Conservation (phyloP, 2,888 invertebrate genomes). For the Nemotelus nigrinus region DNA sequence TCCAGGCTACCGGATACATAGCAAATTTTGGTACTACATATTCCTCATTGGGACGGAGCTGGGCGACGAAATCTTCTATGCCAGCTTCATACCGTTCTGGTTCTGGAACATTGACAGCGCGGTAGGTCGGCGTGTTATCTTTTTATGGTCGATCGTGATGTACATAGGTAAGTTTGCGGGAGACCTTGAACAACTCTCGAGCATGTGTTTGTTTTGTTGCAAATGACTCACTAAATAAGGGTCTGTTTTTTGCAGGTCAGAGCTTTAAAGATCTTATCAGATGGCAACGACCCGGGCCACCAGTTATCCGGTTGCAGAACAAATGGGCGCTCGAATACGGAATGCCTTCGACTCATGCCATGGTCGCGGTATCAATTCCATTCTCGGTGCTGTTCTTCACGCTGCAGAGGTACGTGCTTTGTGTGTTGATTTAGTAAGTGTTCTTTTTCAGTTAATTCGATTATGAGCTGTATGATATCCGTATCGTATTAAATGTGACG, state of each 20-base stretch:
- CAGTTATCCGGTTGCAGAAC: conserved; percentile 82
- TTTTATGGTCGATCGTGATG: conserved; percentile 86
- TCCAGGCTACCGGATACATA: conserved; percentile 67
- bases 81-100: conserved; percentile 91
- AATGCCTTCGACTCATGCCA: conserved; percentile 95
- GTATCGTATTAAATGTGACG: too few species aligned
- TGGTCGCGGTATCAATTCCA: conserved; percentile 89
- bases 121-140: conserved; percentile 82
- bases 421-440: not conserved
- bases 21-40: conserved; percentile 84
- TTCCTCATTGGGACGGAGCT: conserved; percentile 86
- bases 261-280: conserved; percentile 86
- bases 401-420: conserved; percentile 66
- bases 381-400: conserved; percentile 85
- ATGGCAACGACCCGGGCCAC: conserved; percentile 88
- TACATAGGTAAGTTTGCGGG: conserved; percentile 73
- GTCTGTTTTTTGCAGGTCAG: conserved; percentile 71
- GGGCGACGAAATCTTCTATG: conserved; percentile 92
- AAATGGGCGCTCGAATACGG: conserved; percentile 94
- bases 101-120: conserved; percentile 94
- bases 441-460: too few species aligned
- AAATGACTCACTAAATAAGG: not conserved
- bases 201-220: not conserved
- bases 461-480: too few species aligned
- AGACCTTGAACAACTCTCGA: not conserved